These are phyloP conservation scores for Sinodicranocentrus sp. DNA, from an alignment of 2,888 invertebrate genomes.

Conservation along the genomic window DNA sequence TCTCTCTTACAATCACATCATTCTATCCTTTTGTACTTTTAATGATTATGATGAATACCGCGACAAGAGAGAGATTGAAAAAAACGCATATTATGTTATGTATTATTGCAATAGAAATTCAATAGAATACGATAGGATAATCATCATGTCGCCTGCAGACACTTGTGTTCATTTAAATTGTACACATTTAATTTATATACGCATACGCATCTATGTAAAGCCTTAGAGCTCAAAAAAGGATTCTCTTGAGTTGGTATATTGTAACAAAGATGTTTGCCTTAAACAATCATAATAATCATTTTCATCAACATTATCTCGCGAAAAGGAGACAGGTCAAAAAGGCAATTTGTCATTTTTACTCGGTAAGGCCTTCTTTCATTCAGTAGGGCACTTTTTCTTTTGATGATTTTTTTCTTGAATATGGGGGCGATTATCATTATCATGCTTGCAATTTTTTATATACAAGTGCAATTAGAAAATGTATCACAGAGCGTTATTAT, in stretches of 20 bases:
- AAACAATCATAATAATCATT: slow-evolving; percentile 49
- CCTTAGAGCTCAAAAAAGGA: background rate
- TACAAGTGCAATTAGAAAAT: background rate
- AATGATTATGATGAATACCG: too few relatives aligned
- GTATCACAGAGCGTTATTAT: background rate
- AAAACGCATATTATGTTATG: too few relatives aligned
- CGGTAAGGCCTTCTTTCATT: too few relatives aligned
- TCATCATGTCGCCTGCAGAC: slow-evolving; percentile 59
- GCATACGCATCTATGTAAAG: too few relatives aligned
- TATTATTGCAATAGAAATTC: too few relatives aligned
- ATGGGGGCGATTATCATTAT: background rate
- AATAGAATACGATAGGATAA: slow-evolving; percentile 30
- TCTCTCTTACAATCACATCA: too few relatives aligned
- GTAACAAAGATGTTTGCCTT: slow-evolving; percentile 58
- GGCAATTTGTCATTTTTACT: slow-evolving; percentile 20
- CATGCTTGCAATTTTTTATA: background rate
- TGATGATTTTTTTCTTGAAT: slow-evolving; percentile 25
- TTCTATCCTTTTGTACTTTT: slow-evolving; percentile 11
- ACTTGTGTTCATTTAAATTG: background rate
- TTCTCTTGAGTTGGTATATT: slow-evolving; percentile 16
- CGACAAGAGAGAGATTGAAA: background rate
- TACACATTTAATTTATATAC: too few relatives aligned
- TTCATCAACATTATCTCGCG: slow-evolving; percentile 38
- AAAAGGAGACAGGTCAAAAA: slow-evolving; percentile 15
- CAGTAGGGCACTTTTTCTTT: slow-evolving; percentile 35